Percentiles rank a stretch among this genome's conserved stretches.
Evolutionary conservation across 2,113 vertebrate genomes (phyloP).

Genomic region (Prochilodus magdalenae): DNA sequence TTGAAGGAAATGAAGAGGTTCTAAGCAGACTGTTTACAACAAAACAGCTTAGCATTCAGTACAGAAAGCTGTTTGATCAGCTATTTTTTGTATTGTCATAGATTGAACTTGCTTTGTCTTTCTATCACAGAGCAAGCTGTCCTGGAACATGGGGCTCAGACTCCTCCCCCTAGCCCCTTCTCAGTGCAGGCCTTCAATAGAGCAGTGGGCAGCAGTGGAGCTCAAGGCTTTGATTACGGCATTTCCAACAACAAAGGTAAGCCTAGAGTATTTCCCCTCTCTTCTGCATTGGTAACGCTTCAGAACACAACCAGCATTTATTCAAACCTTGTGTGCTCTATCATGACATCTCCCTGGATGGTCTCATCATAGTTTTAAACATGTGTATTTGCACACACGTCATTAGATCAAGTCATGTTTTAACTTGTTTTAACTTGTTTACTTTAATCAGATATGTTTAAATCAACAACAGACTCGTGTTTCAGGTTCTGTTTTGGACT

Average conservation of each 20-base stretch:
- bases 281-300: background rate
- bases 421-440: background rate
- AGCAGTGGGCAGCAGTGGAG: constrained; percentile 82
- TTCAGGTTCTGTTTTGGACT: background rate
- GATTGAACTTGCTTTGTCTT: background rate
- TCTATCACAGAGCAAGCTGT: constrained; percentile 86
- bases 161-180: constrained; percentile 96
- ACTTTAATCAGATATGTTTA: background rate
- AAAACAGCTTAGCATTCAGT: too few relatives aligned
- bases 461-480: background rate
- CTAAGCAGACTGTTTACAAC: background rate
- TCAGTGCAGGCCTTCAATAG: constrained; percentile 94
- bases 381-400: background rate
- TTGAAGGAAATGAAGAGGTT: background rate
- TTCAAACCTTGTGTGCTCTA: background rate
- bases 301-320: background rate
- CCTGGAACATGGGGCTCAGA: constrained; percentile 91
- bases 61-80: too few relatives aligned
- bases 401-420: background rate
- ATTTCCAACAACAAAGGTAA: constrained; percentile 97
- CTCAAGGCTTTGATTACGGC: constrained; percentile 96
- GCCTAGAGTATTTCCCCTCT: constrained; percentile 28
- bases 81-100: background rate
- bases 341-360: background rate
- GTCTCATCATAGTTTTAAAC: constrained; percentile 1